These are phyloP conservation scores for Eublepharis macularius DNA, from an alignment of 2,113 vertebrate genomes.

Conservation along the genomic window DNA sequence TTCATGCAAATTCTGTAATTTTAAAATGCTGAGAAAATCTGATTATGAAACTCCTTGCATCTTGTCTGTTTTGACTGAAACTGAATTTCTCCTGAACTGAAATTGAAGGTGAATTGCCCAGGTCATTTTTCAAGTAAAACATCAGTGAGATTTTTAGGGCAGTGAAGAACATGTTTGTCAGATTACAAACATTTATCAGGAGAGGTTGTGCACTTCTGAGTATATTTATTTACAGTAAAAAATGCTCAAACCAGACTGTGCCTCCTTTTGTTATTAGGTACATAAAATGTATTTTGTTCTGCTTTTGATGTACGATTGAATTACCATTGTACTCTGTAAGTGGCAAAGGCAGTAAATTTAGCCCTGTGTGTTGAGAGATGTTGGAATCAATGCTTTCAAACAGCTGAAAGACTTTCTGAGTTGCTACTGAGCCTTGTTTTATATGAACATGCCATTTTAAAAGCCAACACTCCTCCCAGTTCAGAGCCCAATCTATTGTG, in stretches of 20 bases:
- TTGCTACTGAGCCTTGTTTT: slow-evolving; percentile 42
- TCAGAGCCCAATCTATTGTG: too few species aligned
- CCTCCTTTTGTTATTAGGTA: slow-evolving; percentile 31
- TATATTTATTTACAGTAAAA: neutral
- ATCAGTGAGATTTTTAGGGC: neutral
- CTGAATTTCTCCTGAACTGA: neutral
- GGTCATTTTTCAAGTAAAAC: neutral
- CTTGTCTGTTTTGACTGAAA: too few species aligned
- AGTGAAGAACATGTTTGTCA: neutral
- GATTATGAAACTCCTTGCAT: neutral
- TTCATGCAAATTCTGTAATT: too few species aligned
- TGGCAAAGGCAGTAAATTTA: slow-evolving; percentile 41
- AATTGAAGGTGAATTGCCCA: neutral
- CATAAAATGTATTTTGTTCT: slow-evolving; percentile 24
- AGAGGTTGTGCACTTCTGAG: too few species aligned
- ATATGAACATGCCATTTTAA: slow-evolving; percentile 53
- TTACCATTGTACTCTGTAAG: slow-evolving; percentile 14
- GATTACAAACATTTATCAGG: too few species aligned
- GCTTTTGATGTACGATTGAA: slow-evolving; percentile 30
- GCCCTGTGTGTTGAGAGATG: slow-evolving; percentile 29
- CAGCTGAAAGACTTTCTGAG: slow-evolving; percentile 23
- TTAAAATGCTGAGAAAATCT: too few species aligned
- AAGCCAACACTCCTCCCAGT: slow-evolving; percentile 12
- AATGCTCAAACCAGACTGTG: slow-evolving; percentile 11
- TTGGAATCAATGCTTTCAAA: slow-evolving; percentile 26